These are phyloP conservation scores for Phoenicopterus ruber DNA, from an alignment of 2,113 vertebrate species.

Conservation along the genomic window DNA sequence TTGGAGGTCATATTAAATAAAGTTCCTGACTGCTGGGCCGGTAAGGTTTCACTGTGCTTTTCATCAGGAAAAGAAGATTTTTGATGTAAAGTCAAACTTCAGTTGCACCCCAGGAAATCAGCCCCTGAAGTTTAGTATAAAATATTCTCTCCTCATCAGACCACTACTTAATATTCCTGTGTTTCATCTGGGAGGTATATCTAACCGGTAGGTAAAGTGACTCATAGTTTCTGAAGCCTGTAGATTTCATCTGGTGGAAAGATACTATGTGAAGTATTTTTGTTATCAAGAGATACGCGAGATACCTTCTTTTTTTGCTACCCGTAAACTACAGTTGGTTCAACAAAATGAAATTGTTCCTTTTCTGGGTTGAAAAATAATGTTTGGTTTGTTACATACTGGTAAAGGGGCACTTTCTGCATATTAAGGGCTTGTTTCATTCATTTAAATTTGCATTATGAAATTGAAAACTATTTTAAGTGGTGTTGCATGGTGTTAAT, in stretches of 20 bases:
- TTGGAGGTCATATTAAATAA: not conserved
- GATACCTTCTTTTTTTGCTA: not conserved
- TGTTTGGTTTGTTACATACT: not conserved
- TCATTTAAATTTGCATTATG: not conserved
- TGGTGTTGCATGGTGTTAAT: not conserved
- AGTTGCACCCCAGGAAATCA: not conserved
- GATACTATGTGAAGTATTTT: not conserved
- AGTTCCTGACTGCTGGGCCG: not conserved
- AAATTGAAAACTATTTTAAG: not conserved
- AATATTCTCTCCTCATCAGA: not conserved
- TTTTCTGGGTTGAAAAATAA: not conserved
- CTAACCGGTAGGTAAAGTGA: not conserved
- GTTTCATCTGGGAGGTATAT: not conserved
- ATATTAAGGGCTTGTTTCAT: not conserved
- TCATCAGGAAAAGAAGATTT: not conserved
- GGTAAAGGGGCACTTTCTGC: not conserved
- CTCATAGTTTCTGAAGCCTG: not conserved
- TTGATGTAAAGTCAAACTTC: not conserved
- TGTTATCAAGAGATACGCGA: not conserved
- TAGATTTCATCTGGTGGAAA: conserved; percentile 6
- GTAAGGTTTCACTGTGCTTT: not conserved
- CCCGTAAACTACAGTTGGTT: not conserved
- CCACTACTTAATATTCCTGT: not conserved
- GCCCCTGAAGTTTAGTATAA: not conserved
- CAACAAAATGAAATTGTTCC: not conserved